Base-by-base conservation (phyloP, 2,888 invertebrate genomes). In the Monochamus alternatus region DNA sequence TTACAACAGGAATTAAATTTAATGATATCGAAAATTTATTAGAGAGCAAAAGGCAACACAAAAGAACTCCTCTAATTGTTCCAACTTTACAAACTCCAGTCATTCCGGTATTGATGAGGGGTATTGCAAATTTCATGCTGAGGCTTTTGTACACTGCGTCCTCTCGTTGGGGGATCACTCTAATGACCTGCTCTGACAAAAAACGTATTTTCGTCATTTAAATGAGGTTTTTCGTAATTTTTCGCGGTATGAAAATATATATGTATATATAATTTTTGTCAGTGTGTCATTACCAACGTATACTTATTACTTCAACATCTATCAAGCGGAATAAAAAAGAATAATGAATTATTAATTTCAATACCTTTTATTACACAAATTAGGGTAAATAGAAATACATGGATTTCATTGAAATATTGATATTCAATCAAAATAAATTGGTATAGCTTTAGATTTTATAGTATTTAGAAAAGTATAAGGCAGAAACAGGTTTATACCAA, bases 1-100 rank as follows among this genome's bases (percentile, higher is more conserved):
- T 84, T 85, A 85, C 85, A 85, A 85, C 83, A 84, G 81, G 83
- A 84, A 85, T 84, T 83, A 83, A 84, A 84, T 85, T 84, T 86
- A 85, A 86, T 84, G 86, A 86, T 83, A 84, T 83, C 82, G 83
- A 83, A 84, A 82, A 84, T 83, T 84, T 82, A 83, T 84, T 83
- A 82, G 78, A 81, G 82, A 81, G 82, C 81, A 83, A 82, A 83
- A 79, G 82, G 81, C 82, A 81, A 80, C 81, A 83, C 81, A 81
- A 82, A 83, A 80, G 82, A 80, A 78, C 77, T 80, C 74, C 75
- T 78, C 80, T 81, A 81, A 81, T 81, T 79, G 79, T 78, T 81
- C 73, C 76, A 81, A 81, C 78, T 80, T 80, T 60, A 59, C 78
- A 74, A 80, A 78, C 79, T 80, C 78, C 74, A 77, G 77, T 77